Evolutionary conservation across 2,888 invertebrate species (phyloP), one percentile per base, ranked within the genome.

Genomic region (Hesperia comma): DNA sequence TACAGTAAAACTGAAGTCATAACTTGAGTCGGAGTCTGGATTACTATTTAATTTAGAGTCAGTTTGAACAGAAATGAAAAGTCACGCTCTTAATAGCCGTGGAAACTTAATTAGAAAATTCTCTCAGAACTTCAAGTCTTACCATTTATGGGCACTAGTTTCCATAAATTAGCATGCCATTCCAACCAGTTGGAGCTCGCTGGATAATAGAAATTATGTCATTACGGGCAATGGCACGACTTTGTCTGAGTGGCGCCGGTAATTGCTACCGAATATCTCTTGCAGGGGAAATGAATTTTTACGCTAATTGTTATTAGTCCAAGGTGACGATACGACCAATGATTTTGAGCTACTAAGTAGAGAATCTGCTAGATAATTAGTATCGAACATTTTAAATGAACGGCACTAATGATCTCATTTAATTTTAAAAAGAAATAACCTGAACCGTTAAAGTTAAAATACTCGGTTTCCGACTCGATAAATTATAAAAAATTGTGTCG

Each of bases 91-190:
- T 73, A 74, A 73, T 72, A 71, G 71, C 67, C 70, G 72, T 63
- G 72, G 71, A 49, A 68, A 69, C 72, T 75, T 77, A 76, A 75
- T 78, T 74, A 77, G 74, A 75, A 76, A 76, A 74, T 76, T 76
- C 72, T 19, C 67, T 69, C 73, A 75, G 63, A 64, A 66, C 68
- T 71, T 69, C 55, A 58, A 70, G 66, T 67, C 68, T 70, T 66
- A 60, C 66, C 70, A 70, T 74, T 72, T 69, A 72, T 70, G 68
- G 68, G 67, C 63, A 60, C 70, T 71, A 72, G 70, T 72, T 71
- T 71, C 70, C 72, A 70, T 71, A 70, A 73, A 71, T 69, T 72
- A 70, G 70, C 67, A 71, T 71, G 67, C 70, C 70, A 68, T 26
- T 58, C 43, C 63, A 68, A 71, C 70, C 67, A 74, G 69, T 68